Evolutionary conservation across 2,797 vertebrate species (phyloP), one percentile per base, ranked within the genome.

Genomic region (Pterois miles): DNA sequence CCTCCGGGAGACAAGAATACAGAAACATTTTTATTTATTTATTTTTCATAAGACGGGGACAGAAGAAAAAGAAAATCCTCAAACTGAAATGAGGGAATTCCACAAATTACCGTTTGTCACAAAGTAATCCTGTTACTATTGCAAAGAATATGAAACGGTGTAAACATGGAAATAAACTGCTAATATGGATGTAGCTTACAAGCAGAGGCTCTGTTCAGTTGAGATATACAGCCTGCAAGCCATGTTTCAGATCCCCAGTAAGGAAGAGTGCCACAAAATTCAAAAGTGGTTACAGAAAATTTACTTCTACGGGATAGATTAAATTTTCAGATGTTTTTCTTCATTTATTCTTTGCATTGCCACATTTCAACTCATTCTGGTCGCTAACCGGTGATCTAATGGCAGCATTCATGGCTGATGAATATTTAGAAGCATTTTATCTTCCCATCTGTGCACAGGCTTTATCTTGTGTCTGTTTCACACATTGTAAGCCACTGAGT

Each of bases 101-200:
- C 91, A 92, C 93, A 94, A 95, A 95, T 96, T 94, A 93, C 92
- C 86, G 83, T 94, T 95, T 95, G 93, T 94, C 91, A 91, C 93
- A 94, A 93, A 92, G 93, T 96, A 96, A 96, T 96, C 95, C 95
- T 95, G 94, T 96, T 95, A 96, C 92, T 92, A 94, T 88, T 88
- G 88, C 93, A 89, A 89, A 91, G 91, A 95, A 94, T 92, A 91
- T 91, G 89, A 93, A 94, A 93, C 71, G 89, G 83, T 94, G 93
- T 93, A 94, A 95, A 95, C 93, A 95, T 90, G 92, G 89, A 93
- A 92, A 94, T 92, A 93, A 93, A 94, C 91, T 93, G 79, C 89
- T 85, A 88, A 92, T 92, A 88, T 92, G 88, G 89, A 85, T 91
- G 89, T 93, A 87, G 91, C 92, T 89, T 88, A 89, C 83, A 92